Evolutionary conservation across 2,888 invertebrate species (phyloP).

Genomic region (Bellardia pandia): DNA sequence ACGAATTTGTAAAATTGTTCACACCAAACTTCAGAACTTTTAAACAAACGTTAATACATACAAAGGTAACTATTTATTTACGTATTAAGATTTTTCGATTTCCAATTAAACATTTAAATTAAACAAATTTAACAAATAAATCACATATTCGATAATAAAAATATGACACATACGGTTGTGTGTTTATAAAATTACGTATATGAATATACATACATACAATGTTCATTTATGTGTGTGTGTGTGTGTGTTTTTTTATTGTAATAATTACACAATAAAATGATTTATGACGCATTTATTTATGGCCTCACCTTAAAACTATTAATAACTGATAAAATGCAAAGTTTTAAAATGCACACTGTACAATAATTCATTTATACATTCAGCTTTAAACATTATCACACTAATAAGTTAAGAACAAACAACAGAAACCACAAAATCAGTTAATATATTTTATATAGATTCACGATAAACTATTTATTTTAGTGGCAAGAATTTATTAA

Average conservation of each 20-base stretch:
- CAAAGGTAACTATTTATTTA: no score
- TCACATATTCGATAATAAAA: slow-evolving; percentile 13
- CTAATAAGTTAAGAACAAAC: slow-evolving; percentile 14
- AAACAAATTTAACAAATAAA: slow-evolving; percentile 22
- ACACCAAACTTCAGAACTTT: no score
- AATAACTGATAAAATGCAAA: slow-evolving; percentile 65
- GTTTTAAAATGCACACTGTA: slow-evolving; percentile 18
- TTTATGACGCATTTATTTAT: slow-evolving; percentile 68
- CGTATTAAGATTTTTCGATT: no score
- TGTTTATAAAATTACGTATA: background rate
- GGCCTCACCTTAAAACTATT: slow-evolving; percentile 68
- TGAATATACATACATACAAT: background rate
- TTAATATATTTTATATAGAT: background rate
- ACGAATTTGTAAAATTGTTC: no score
- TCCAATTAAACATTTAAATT: no score
- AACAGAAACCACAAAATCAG: background rate
- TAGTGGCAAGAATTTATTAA: no score
- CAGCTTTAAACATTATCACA: slow-evolving; percentile 34
- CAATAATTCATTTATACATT: slow-evolving; percentile 46
- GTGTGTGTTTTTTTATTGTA: slow-evolving; percentile 12
- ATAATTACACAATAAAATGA: slow-evolving; percentile 59
- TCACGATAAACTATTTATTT: background rate
- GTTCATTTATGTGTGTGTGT: background rate
- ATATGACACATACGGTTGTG: no score
- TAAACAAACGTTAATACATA: no score